Percentiles rank a stretch among this genome's conserved stretches.
Conservation (phyloP, 1,140 invertebrate genomes). For the Apis laboriosa region DNA sequence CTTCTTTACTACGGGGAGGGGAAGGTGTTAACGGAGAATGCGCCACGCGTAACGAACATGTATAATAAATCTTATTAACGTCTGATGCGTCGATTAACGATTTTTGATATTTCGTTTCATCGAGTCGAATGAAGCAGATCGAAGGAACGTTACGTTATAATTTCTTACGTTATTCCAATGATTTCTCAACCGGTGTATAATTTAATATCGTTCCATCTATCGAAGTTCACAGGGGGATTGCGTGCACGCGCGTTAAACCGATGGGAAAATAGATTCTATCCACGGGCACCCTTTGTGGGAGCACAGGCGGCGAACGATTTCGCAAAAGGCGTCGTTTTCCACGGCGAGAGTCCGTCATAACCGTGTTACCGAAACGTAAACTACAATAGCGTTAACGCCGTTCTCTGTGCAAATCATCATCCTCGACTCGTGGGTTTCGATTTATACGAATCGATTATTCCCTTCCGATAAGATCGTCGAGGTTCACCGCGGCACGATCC, state of each 20-base stretch:
- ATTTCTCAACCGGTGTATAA: conserved; percentile 20
- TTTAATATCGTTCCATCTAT: conserved; percentile 33
- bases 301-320: conserved; percentile 50
- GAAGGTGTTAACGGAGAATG: background rate
- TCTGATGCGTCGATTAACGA: too few species aligned
- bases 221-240: conserved; percentile 19
- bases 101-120: too few species aligned
- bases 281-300: background rate
- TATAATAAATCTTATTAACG: too few species aligned
- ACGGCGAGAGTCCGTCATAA: conserved; percentile 46
- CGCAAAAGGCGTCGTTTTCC: conserved; percentile 56
- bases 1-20: too few species aligned
- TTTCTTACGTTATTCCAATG: background rate
- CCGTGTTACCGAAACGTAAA: conserved; percentile 53
- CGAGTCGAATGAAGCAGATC: too few species aligned
- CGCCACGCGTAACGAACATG: background rate
- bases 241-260: conserved; percentile 32
- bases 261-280: conserved; percentile 60
- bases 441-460: conserved; percentile 2
- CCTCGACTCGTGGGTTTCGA: background rate
- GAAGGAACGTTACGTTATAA: background rate
- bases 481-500: conserved; percentile 2
- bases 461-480: conserved; percentile 15
- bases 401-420: conserved; percentile 12
- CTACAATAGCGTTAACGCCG: conserved; percentile 44